These are phyloP conservation scores for Dasysyrphus albostriatus DNA, from an alignment of 2,888 invertebrate genomes.

Conservation along the genomic window DNA sequence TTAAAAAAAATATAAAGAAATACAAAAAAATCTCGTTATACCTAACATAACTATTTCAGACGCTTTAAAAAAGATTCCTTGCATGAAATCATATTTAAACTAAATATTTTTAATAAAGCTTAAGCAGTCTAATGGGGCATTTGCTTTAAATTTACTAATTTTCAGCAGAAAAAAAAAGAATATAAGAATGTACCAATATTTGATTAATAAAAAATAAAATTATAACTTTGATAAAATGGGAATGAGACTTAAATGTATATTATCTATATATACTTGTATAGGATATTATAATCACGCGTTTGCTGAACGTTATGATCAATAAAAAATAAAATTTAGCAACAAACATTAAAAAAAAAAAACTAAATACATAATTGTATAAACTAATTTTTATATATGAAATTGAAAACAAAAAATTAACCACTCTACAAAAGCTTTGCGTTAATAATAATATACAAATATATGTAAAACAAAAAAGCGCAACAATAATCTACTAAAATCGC, in stretches of 20 bases:
- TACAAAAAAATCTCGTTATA: constrained; percentile 10
- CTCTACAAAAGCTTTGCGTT: constrained; percentile 58
- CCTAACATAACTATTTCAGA: constrained; percentile 29
- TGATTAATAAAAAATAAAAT: neutral
- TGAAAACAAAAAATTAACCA: constrained; percentile 35
- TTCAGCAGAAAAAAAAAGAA: constrained; percentile 12
- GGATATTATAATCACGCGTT: constrained; percentile 39
- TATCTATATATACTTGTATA: constrained; percentile 46
- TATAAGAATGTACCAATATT: constrained; percentile 37
- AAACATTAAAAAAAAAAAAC: constrained; percentile 12
- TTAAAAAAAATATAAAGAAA: neutral
- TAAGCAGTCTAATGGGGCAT: neutral
- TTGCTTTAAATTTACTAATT: constrained; percentile 18
- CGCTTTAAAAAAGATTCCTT: constrained; percentile 55
- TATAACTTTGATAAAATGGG: constrained; percentile 47
- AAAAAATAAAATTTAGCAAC: constrained; percentile 35
- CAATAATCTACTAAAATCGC: constrained; percentile 36
- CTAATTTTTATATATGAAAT: constrained; percentile 66
- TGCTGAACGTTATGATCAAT: constrained; percentile 47
- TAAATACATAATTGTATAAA: constrained; percentile 58
- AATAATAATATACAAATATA: constrained; percentile 13
- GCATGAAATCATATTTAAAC: constrained; percentile 25
- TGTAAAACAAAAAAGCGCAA: constrained; percentile 31
- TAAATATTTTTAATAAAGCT: neutral
- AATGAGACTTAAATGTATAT: constrained; percentile 70